phyloP scores from a whole-genome alignment of 2,797 vertebrate species.

The Thaleichthys pacificus region DNA sequence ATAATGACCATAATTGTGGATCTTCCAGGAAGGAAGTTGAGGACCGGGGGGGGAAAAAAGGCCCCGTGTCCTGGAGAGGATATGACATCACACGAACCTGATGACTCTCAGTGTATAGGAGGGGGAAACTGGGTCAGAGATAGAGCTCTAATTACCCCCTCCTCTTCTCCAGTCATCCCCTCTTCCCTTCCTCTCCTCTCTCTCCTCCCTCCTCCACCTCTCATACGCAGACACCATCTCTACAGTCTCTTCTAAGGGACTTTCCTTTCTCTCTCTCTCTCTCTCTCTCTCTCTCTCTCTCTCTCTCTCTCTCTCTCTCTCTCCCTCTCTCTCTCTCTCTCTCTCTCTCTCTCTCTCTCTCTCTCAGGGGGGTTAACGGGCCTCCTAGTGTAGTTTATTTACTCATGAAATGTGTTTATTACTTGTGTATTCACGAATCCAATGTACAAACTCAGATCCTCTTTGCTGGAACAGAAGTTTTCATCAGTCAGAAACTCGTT shows the following conservation, averaged over 20 bases:
- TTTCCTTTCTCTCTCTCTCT: constrained; percentile 11
- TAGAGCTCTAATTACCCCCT: neutral
- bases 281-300: neutral
- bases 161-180: too few species aligned
- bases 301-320: neutral
- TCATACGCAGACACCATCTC: neutral
- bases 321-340: neutral
- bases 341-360: neutral
- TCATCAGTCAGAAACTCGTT: neutral
- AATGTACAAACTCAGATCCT: neutral
- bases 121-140: constrained; percentile 1
- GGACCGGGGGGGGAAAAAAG: neutral
- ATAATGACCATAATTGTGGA: neutral
- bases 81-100: neutral
- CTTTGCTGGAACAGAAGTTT: neutral
- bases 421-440: neutral
- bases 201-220: neutral
- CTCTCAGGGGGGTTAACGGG: neutral
- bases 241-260: neutral
- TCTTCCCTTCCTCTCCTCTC: neutral
- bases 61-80: neutral
- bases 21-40: neutral
- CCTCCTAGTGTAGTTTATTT: neutral
- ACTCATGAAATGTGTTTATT: neutral
- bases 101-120: neutral